phyloP scores from a whole-genome alignment of 1,140 invertebrate species.

The Gryllus bimaculatus region DNA sequence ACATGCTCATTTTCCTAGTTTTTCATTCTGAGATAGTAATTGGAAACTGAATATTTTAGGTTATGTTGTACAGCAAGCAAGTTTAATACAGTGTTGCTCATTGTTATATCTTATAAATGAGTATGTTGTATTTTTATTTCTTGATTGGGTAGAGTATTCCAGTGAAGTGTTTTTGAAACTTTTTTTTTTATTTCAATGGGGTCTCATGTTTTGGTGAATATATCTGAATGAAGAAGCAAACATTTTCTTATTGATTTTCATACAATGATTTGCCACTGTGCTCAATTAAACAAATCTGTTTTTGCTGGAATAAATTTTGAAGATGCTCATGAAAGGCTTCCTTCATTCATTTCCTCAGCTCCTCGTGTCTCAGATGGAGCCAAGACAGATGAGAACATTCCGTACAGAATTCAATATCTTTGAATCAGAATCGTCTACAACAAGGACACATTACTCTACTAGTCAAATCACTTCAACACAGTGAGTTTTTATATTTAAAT shows the following conservation, averaged over 20 bases:
- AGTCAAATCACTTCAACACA: conserved; percentile 14
- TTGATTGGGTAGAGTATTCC: not conserved
- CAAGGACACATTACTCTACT: conserved; percentile 14
- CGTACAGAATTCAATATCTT: conserved; percentile 67
- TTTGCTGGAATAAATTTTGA: not conserved
- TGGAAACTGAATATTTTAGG: not conserved
- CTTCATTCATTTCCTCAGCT: conserved; percentile 29
- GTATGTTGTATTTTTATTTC: not conserved
- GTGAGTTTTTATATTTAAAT: not conserved
- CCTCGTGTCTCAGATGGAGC: conserved; percentile 51
- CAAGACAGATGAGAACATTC: conserved; percentile 60
- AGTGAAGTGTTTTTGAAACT: too few species aligned
- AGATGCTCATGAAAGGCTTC: not conserved
- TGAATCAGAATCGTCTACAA: conserved; percentile 34
- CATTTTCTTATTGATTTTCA: too few species aligned
- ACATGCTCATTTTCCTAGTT: too few species aligned
- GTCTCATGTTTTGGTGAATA: too few species aligned
- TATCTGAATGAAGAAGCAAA: too few species aligned
- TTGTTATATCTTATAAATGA: not conserved
- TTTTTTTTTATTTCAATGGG: too few species aligned
- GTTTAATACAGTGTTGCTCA: not conserved
- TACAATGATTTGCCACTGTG: not conserved
- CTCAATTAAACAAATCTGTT: not conserved
- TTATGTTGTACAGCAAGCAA: not conserved
- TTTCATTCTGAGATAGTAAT: too few species aligned